Percentiles rank a stretch among this genome's conserved stretches.
These are phyloP conservation scores for Pygoscelis adeliae DNA, from an alignment of 2,113 vertebrate species.

Conservation along the genomic window DNA sequence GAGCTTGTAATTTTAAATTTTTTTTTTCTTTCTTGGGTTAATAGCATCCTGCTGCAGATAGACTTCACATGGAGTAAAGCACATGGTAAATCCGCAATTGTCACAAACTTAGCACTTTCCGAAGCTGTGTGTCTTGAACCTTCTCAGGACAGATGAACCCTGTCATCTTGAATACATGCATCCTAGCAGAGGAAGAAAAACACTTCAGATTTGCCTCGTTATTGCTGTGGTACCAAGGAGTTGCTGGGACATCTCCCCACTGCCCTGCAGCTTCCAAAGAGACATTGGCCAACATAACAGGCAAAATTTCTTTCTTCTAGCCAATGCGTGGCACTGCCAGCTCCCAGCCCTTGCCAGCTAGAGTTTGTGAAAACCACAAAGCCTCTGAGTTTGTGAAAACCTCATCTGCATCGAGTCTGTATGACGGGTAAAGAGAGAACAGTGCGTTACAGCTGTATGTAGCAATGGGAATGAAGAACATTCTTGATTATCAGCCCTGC, in stretches of 20 bases:
- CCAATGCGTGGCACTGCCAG: neutral
- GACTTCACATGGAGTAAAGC: neutral
- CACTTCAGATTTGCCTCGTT: neutral
- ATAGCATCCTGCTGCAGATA: neutral
- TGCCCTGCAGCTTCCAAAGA: neutral
- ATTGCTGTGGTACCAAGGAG: neutral
- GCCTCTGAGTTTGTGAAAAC: neutral
- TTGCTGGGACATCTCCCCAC: neutral
- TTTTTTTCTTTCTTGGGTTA: neutral
- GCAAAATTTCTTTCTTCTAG: neutral
- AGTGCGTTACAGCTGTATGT: neutral
- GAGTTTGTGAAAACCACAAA: neutral
- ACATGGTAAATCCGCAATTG: fast-evolving
- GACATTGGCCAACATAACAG: neutral
- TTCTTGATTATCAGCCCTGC: neutral
- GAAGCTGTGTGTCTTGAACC: neutral
- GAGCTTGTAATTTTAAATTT: neutral
- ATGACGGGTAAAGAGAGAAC: neutral
- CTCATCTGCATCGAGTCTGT: neutral
- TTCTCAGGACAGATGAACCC: neutral
- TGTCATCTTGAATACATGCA: neutral
- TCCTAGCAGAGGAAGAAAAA: neutral
- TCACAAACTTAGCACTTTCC: neutral
- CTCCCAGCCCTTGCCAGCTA: neutral
- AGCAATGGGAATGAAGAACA: neutral